Evolutionary conservation across 2,797 vertebrate species (phyloP).

Genomic region (Pteronotus mesoamericanus): DNA sequence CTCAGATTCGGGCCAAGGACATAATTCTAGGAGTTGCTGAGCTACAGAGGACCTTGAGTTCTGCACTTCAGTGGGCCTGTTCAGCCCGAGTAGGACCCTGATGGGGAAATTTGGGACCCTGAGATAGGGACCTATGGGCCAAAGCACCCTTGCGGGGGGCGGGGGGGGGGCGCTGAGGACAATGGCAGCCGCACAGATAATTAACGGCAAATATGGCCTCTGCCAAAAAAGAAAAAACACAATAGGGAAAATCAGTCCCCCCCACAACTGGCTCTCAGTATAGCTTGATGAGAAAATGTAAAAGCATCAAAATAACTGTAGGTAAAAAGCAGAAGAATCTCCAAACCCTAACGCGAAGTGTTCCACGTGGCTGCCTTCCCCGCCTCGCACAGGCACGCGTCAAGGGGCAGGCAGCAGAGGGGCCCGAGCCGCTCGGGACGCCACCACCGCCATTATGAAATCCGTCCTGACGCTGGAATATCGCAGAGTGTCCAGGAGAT

Average conservation of each 20-base stretch:
- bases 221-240: not conserved
- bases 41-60: not conserved
- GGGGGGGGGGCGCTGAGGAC: too few species aligned
- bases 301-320: not conserved
- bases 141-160: too few species aligned
- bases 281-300: not conserved
- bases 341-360: accelerated
- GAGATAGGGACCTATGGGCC: not conserved
- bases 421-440: not conserved
- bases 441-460: not conserved
- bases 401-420: too few species aligned
- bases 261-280: not conserved
- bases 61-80: not conserved
- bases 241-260: not conserved
- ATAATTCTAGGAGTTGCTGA: not conserved
- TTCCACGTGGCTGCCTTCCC: too few species aligned
- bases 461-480: not conserved
- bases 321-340: not conserved
- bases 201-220: not conserved
- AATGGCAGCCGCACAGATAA: too few species aligned
- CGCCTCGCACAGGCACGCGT: not conserved
- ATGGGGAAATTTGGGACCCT: not conserved
- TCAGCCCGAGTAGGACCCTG: too few species aligned
- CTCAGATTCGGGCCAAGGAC: not conserved
- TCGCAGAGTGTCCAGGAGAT: not conserved